These are phyloP conservation scores for Platycnemis pennipes DNA, from an alignment of 2,888 invertebrate genomes.

Conservation along the genomic window DNA sequence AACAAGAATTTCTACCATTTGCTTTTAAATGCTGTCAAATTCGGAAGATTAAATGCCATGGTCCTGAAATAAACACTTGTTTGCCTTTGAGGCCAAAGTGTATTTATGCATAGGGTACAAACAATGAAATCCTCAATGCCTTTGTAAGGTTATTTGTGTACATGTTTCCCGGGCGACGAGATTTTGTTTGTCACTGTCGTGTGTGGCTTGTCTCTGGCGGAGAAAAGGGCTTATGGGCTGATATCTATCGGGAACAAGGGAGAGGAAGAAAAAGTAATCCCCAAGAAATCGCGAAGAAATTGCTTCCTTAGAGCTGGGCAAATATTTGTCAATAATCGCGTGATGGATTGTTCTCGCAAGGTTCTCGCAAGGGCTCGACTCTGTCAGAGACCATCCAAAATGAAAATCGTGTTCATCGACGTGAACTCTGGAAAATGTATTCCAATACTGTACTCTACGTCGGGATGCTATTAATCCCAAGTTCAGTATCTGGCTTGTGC, in stretches of 20 bases:
- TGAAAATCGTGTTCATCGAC: background rate
- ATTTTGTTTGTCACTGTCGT: background rate
- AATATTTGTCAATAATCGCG: constrained; percentile 46
- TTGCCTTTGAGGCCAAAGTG: background rate
- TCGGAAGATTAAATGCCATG: background rate
- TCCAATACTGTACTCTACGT: background rate
- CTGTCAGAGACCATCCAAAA: background rate
- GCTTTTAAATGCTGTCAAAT: no score
- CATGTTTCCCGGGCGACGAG: background rate
- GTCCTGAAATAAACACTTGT: background rate
- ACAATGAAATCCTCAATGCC: background rate
- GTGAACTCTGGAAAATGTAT: background rate
- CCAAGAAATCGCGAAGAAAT: constrained; percentile 38
- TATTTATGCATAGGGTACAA: background rate
- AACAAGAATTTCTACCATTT: no score
- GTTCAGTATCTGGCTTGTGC: background rate
- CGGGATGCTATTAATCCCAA: no score
- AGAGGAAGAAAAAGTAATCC: constrained; percentile 36
- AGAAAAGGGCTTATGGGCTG: background rate
- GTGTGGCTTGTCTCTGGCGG: background rate
- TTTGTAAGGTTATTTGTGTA: background rate
- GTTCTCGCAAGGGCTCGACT: background rate
- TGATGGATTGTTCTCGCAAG: constrained; percentile 22
- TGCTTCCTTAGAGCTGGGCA: background rate
- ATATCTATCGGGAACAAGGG: background rate